Evolutionary conservation across 2,113 vertebrate species (phyloP).

Genomic region (Melanerpes aurifrons): DNA sequence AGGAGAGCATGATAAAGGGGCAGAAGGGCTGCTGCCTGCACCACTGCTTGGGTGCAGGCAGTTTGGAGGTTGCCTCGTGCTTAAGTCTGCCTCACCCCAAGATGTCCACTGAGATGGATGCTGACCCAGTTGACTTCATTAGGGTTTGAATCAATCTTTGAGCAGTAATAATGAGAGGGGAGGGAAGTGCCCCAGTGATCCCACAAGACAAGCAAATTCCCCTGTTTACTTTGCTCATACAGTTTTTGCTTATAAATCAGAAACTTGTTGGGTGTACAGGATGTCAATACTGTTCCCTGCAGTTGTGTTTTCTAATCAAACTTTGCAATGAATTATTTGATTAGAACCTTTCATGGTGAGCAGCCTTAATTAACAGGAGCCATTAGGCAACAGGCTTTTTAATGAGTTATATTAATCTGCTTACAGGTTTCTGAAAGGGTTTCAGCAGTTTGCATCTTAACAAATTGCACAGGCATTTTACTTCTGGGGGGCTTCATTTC

Average conservation of each 20-base stretch:
- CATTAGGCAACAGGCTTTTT: conserved; percentile 20
- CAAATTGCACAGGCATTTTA: conserved; percentile 29
- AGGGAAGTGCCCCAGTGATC: neutral
- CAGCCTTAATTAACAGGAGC: conserved; percentile 51
- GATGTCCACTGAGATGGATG: neutral
- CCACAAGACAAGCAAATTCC: neutral
- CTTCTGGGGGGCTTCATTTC: conserved; percentile 26
- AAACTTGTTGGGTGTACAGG: neutral
- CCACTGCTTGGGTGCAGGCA: neutral
- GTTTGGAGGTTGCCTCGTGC: neutral
- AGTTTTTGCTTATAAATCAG: conserved; percentile 19
- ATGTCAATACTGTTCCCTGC: conserved; percentile 6
- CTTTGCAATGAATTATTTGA: conserved; percentile 13
- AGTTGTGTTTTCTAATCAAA: conserved; percentile 46
- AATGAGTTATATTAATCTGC: conserved; percentile 32
- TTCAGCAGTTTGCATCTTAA: conserved; percentile 36
- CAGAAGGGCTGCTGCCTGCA: neutral
- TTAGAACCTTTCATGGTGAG: conserved; percentile 31
- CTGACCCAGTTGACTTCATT: neutral
- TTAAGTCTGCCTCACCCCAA: neutral
- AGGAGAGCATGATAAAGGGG: rapidly evolving
- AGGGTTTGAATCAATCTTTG: neutral
- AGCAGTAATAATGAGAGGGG: neutral
- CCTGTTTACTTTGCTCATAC: neutral
- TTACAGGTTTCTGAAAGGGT: conserved; percentile 36